Evolutionary conservation across 1,140 invertebrate genomes (phyloP).

Genomic region (Protaetia brevitarsis): DNA sequence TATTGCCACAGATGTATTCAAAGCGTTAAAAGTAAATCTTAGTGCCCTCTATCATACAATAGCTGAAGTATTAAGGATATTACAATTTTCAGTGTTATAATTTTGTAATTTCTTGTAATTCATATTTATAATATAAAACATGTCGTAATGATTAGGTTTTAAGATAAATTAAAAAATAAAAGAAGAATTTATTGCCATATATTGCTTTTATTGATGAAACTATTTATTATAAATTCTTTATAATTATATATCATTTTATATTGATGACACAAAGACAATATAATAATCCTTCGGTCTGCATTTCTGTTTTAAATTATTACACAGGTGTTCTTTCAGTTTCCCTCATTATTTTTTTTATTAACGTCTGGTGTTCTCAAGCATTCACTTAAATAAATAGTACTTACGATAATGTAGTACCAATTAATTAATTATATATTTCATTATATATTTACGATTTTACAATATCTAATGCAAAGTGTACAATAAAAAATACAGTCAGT

Average conservation of each 20-base stretch:
- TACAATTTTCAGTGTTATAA: no score
- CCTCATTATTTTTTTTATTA: neutral
- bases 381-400: no score
- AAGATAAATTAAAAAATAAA: neutral
- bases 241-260: neutral
- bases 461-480: neutral
- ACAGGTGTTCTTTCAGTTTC: neutral
- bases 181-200: constrained; percentile 17
- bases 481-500: constrained; percentile 9
- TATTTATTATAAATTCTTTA: constrained; percentile 12
- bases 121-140: no score
- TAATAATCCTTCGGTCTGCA: neutral
- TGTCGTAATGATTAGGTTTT: neutral
- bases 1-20: no score
- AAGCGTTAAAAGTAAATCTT: no score
- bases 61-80: no score
- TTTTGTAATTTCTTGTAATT: no score
- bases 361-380: neutral
- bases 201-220: constrained; percentile 14
- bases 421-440: neutral
- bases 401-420: neutral
- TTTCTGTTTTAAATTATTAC: neutral
- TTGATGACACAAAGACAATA: neutral
- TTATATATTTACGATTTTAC: no score
- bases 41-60: no score